Evolutionary conservation across 2,113 vertebrate species (phyloP).

Genomic region (Upupa epops): DNA sequence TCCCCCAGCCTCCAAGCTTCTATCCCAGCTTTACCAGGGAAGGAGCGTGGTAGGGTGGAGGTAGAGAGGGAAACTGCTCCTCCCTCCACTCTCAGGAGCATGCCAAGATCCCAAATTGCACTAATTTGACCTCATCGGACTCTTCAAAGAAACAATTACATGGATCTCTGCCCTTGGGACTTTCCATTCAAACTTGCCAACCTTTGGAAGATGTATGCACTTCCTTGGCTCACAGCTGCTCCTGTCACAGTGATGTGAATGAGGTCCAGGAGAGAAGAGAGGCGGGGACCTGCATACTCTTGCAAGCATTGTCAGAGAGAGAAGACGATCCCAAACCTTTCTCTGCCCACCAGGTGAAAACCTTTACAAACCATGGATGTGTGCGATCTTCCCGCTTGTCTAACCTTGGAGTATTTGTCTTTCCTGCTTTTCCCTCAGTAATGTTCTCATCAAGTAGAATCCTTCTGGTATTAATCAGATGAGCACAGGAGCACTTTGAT

Average conservation of each 20-base stretch:
- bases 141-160: not conserved
- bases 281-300: not conserved
- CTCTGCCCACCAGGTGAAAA: not conserved
- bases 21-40: not conserved
- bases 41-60: not conserved
- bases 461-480: slow-evolving; percentile 49
- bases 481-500: slow-evolving; percentile 11
- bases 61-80: not conserved
- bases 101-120: not conserved
- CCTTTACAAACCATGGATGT: not conserved
- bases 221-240: not conserved
- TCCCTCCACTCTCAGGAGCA: not conserved
- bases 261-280: not conserved
- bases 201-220: not conserved
- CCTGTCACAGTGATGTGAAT: not conserved
- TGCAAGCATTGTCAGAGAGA: not conserved
- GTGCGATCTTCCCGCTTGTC: not conserved
- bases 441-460: slow-evolving; percentile 45
- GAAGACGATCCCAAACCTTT: not conserved
- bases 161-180: not conserved
- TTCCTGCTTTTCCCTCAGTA: not conserved
- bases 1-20: not conserved
- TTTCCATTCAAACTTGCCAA: not conserved
- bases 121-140: not conserved
- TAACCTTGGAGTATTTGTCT: not conserved